Base-by-base conservation (phyloP, 2,113 vertebrate species). In the Cathartes aura region DNA sequence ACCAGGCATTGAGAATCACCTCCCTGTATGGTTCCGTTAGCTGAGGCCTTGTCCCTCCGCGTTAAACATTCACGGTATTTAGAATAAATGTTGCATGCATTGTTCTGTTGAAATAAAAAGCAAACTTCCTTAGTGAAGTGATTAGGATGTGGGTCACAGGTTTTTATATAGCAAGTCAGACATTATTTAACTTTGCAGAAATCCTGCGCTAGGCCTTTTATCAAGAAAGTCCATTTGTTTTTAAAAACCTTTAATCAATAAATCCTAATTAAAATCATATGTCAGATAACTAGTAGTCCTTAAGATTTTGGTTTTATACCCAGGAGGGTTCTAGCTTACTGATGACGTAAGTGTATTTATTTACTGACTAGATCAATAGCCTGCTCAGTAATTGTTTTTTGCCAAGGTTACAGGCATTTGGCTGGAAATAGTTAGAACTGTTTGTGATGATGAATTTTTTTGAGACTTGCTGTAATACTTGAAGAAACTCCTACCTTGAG, bases 231-330 rank as follows among this genome's bases (percentile, higher is more conserved):
- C 73, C 67, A 53, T 95, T 97, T 89, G 80, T 82, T 96, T 96
- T 72, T 50, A 81, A 92, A 97, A 92, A 76, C 34, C 47, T 43
- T 40, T 58, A 95, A 97, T 97, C 95, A 87, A 97, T 96, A 97
- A 94, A 90, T 86, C 72, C 94, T 95, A 94, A 97, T 97, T 96
- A 96, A 97, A 97, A 95, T 94, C 72, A 92, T 96, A 96, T 67
- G 94, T 93, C 91, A 94, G 84, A 89, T 95, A 97, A 95, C 84
- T 96, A 96, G 87, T 81, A 89, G 34, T 88, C 60, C 71, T 83
- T 95, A 95, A 94, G 89, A 94, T 94, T 97, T 95, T 90, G 78
- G 55, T 74, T 94, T 94, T 91, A 74, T 93, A 81, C 95, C 86
- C 92, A 78, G 83, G 80, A 95, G 95, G 36, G 53, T 96, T 93